Base-by-base conservation (phyloP, 2,888 invertebrate species). In the Lochmaea capreae region DNA sequence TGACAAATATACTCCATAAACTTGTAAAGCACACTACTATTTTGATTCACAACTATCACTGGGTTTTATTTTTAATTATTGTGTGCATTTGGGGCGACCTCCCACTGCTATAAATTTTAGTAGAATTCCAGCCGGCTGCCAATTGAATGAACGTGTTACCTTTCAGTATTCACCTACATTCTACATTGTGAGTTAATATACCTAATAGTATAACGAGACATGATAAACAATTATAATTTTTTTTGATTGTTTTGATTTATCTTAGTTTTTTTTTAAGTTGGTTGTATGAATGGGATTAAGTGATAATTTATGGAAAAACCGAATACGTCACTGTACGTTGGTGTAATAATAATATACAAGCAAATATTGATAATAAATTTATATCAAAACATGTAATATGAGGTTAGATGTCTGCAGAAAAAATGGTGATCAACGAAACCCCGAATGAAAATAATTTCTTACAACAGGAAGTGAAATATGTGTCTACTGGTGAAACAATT, bases 391-490 rank as follows among this genome's bases (percentile, higher is more conserved):
- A 54, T 18, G 54, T 54, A 54, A 18, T 54, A 54, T 54, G 54
- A 54, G 54, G 18, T 54, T 54, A 54, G 54, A 54, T 8, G 54
- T 54, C 18, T 54, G 54, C 54, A 10, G 54, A 8, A 16, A 54
- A 54, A 54, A 54, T 54, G 54, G 54, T 18, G 54, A 54, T 54
- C 18, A 52, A n/a, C 52, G 54, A 54, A 18, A 54, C 54, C 16
- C 16, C 16, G 3, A 54, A 9, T 16, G 54, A 54, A 16, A 54
- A 54, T 54, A 54, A 18, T 18, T 16, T 54, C 16, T 11, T 54
- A 9, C 33, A 33, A 33, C 42, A 62, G n/a, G 62, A 62, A 62
- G 16, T 62, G 14, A 62, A 62, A 42, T 62, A 62, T 16, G 42
- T 39, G 11, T 9, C 62, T 42, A 62, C 1, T 42, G 10, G 11